Conservation (phyloP, 2,113 vertebrate genomes). For the Sylvilagus bachmani region DNA sequence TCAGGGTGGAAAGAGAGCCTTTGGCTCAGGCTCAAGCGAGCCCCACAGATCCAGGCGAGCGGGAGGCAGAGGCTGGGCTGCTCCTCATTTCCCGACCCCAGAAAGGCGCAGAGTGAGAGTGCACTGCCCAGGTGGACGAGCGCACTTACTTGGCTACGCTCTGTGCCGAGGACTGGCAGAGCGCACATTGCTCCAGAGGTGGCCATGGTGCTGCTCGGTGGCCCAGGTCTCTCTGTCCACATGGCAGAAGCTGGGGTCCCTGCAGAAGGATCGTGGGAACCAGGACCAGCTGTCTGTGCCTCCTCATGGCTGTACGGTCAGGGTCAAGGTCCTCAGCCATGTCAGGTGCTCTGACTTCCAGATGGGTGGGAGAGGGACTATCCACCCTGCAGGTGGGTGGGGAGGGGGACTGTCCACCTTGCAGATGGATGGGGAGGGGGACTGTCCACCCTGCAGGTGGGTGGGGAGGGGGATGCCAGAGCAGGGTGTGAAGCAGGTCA, state of each 20-base stretch:
- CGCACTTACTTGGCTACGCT: neutral
- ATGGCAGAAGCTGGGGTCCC: neutral
- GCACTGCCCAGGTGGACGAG: neutral
- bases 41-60: neutral
- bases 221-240: too few relatives aligned
- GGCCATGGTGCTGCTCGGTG: neutral
- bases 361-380: too few relatives aligned
- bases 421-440: too few relatives aligned
- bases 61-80: neutral
- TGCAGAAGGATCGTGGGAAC: neutral
- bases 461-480: too few relatives aligned
- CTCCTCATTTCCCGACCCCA: neutral
- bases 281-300: neutral
- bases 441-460: too few relatives aligned
- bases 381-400: too few relatives aligned
- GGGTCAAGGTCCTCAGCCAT: neutral
- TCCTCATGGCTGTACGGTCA: neutral
- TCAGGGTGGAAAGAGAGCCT: slow-evolving; percentile 7
- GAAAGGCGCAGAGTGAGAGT: neutral
- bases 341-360: too few relatives aligned
- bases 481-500: neutral
- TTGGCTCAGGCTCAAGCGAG: neutral
- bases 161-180: neutral
- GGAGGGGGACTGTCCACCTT: too few relatives aligned
- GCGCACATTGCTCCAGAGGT: neutral